phyloP scores from a whole-genome alignment of 2,113 vertebrate species.

The Heteronetta atricapilla region DNA sequence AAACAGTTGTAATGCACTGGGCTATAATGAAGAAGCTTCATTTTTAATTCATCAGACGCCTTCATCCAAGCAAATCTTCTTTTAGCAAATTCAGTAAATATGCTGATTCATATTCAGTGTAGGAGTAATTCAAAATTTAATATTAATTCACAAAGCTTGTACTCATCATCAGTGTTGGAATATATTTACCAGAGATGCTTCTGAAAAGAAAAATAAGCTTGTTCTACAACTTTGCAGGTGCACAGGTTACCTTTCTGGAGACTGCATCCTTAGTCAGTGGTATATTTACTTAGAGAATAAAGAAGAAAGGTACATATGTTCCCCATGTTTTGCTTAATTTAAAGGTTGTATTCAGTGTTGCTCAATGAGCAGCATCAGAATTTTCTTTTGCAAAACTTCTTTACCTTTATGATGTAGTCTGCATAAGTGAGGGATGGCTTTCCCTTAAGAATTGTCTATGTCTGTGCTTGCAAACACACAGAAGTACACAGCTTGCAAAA shows the following conservation, averaged over 20 bases:
- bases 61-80: constrained; percentile 20
- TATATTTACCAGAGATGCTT: not conserved
- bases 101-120: constrained; percentile 1
- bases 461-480: not conserved
- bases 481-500: not conserved
- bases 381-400: not conserved
- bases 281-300: not conserved
- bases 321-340: not conserved
- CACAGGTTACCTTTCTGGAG: not conserved
- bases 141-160: constrained; percentile 27
- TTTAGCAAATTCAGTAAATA: constrained; percentile 10
- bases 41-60: not conserved
- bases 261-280: not conserved
- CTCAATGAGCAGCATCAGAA: not conserved
- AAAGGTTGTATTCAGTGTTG: not conserved
- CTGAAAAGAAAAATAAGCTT: not conserved
- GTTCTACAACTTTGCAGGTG: not conserved
- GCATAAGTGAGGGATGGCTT: not conserved
- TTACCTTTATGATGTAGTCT: not conserved
- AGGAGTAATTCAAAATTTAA: constrained; percentile 45
- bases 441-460: not conserved
- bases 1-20: not conserved
- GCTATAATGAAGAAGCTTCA: not conserved
- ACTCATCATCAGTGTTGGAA: not conserved
- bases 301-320: not conserved